Evolutionary conservation across 2,797 vertebrate genomes (phyloP), one percentile per base, ranked within the genome.

Genomic region (Urophycis tenuis): DNA sequence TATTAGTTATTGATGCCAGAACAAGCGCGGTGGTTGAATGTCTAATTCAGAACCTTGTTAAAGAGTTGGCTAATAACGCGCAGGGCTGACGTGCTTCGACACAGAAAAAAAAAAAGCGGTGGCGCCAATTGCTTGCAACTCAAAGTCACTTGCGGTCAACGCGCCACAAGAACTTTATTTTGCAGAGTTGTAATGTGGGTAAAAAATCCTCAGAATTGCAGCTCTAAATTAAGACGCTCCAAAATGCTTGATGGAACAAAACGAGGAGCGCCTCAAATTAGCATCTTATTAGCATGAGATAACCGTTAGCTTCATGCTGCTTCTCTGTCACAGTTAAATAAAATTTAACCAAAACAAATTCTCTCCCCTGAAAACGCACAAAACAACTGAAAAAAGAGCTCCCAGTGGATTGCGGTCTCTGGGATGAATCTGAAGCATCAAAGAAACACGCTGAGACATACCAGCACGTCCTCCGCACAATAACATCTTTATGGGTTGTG

Each of bases 371-470:
- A 3, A n/a, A n/a, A 53, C n/a, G n/a, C n/a, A n/a, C n/a, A 53
- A 53, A 53, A n/a, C 8, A 2, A n/a, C 8, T 7, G n/a, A 8
- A 25, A n/a, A 60, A 60, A 60, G 29, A 3, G 8, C 60, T 67
- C 60, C 60, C 10, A 12, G 60, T 67, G n/a, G 60, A 67, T 67
- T 67, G 25, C n/a, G 60, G 2, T 29, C 3, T 3, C 60, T 71
- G 30, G 17, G 69, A 71, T 71, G 69, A 7, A 11, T 71, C 32
- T 71, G 69, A 71, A 71, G 81, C 81, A 85, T 83, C 86, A 85
- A 84, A 79, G 53, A 78, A 72, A 60, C 75, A 74, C 1, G 9
- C 11, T 19, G 69, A 31, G 1, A 29, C 67, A 8, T 4, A 15
- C 69, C 31, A 12, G 29, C 12, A 25, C 60, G 14, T 29, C 60